These are phyloP conservation scores for Digitonthophagus gazella DNA, from an alignment of 2,888 invertebrate genomes.

Conservation along the genomic window DNA sequence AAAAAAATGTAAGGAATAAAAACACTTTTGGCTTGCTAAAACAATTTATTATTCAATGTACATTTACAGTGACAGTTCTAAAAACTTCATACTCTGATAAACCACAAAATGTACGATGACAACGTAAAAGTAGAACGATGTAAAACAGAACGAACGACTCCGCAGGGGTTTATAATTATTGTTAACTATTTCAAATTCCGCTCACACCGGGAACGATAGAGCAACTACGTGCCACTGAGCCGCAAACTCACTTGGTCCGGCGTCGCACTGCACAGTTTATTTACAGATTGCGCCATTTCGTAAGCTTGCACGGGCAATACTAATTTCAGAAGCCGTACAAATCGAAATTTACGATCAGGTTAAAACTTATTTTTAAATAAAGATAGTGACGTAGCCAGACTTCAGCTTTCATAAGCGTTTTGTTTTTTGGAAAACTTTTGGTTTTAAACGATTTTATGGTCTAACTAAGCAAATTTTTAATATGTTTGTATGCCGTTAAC, in stretches of 20 bases:
- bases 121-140: neutral
- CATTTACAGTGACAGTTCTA: neutral
- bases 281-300: constrained; percentile 13
- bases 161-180: constrained; percentile 24
- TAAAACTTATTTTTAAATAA: neutral
- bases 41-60: neutral
- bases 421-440: no score
- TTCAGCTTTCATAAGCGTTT: no score
- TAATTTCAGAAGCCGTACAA: constrained; percentile 4
- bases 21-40: no score
- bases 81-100: neutral
- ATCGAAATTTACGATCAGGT: neutral
- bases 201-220: constrained; percentile 20
- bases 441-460: no score
- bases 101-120: neutral
- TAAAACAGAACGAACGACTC: constrained; percentile 5
- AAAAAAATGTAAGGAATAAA: no score
- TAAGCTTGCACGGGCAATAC: constrained; percentile 8
- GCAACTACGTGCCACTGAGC: constrained; percentile 7
- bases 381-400: no score
- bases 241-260: constrained; percentile 5
- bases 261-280: constrained; percentile 7
- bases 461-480: no score
- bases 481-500: no score
- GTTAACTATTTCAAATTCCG: constrained; percentile 30